These are phyloP conservation scores for Chalcis sispes DNA, from an alignment of 2,888 invertebrate genomes.

Conservation along the genomic window DNA sequence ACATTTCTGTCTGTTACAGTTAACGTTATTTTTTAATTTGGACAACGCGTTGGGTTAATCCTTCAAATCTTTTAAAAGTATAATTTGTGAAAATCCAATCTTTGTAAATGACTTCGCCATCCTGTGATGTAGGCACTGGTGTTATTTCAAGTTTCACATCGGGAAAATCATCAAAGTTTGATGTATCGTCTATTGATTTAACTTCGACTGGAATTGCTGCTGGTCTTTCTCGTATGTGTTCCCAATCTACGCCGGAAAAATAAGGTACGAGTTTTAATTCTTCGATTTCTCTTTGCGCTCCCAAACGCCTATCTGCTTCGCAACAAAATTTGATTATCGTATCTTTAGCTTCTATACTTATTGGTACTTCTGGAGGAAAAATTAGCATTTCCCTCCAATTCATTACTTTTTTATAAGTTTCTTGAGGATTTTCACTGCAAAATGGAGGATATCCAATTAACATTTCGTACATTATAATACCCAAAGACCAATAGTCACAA, in stretches of 20 bases:
- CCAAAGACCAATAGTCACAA: conserved; percentile 99
- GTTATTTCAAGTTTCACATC: conserved; percentile 97
- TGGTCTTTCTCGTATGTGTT: conserved; percentile 97
- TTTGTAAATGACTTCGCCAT: too few relatives aligned
- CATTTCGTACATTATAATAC: conserved; percentile 99
- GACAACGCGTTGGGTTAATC: too few relatives aligned
- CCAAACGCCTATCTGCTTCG: conserved; percentile 94
- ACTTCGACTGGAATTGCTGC: conserved; percentile 99
- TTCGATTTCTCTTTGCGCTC: conserved; percentile 92
- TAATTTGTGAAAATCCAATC: too few relatives aligned
- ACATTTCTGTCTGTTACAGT: too few relatives aligned
- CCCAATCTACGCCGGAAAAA: conserved; percentile 99
- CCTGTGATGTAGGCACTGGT: too few relatives aligned
- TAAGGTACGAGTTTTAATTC: conserved; percentile 95
- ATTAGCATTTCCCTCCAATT: conserved; percentile 99
- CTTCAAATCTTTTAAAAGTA: too few relatives aligned
- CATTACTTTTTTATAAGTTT: conserved; percentile 98
- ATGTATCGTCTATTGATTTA: conserved; percentile 99
- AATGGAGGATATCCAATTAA: conserved; percentile 96
- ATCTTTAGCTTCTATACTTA: conserved; percentile 97
- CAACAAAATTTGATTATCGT: conserved; percentile 97
- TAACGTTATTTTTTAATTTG: too few relatives aligned
- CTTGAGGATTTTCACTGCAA: conserved; percentile 98
- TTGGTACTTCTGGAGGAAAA: conserved; percentile 99
- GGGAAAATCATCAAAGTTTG: conserved; percentile 99